phyloP scores from a whole-genome alignment of 2,797 vertebrate species.

The Chiropotes sagulatus region DNA sequence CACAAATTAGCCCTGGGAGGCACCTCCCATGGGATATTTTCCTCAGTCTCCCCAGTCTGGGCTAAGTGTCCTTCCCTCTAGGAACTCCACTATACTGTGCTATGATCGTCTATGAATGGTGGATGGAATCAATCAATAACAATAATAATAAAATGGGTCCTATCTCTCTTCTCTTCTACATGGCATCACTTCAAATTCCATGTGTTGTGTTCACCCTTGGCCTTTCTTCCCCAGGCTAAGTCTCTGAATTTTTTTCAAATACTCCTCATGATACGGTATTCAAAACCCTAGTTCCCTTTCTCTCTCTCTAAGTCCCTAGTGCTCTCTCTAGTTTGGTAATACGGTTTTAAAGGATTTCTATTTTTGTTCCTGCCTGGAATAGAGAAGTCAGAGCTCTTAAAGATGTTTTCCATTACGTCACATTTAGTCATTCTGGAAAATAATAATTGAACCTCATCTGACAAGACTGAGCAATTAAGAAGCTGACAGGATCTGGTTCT shows the following conservation, averaged over 20 bases:
- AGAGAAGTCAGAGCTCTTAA: conserved; percentile 49
- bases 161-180: not conserved
- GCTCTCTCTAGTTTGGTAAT: conserved; percentile 1
- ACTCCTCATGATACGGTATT: not conserved
- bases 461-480: conserved; percentile 39
- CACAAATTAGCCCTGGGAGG: not conserved
- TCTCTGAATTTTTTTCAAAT: conserved; percentile 9
- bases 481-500: conserved; percentile 15
- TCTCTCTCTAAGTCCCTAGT: not conserved
- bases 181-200: not conserved
- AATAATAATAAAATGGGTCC: not conserved
- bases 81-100: not conserved
- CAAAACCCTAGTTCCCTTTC: not conserved
- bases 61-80: not conserved
- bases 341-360: conserved; percentile 22
- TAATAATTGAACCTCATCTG: conserved; percentile 59
- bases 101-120: not conserved
- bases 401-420: conserved; percentile 61
- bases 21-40: not conserved
- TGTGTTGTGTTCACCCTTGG: not conserved
- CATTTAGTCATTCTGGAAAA: conserved; percentile 68
- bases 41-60: not conserved
- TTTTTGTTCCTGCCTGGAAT: not conserved
- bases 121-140: not conserved
- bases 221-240: conserved; percentile 20